These are phyloP conservation scores for Cottus gobio DNA, from an alignment of 2,113 vertebrate genomes.

Conservation along the genomic window DNA sequence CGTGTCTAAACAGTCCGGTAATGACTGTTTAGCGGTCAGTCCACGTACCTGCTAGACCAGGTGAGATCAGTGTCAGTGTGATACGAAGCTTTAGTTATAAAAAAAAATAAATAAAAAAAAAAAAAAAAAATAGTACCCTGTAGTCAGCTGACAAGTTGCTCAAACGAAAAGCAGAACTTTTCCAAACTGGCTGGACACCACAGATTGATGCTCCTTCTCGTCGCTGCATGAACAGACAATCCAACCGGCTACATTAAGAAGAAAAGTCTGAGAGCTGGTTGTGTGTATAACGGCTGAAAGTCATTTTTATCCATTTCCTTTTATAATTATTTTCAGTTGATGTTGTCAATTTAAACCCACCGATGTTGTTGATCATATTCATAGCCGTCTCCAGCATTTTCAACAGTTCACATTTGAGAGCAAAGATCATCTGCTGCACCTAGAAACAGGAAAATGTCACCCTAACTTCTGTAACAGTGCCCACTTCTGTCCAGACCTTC, in stretches of 20 bases:
- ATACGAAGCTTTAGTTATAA: conserved; percentile 4
- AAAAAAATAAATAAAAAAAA: neutral
- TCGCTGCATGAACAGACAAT: neutral
- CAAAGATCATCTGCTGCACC: neutral
- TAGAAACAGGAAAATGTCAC: neutral
- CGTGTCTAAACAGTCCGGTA: neutral
- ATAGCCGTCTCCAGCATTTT: conserved; percentile 61
- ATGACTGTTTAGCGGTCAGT: neutral
- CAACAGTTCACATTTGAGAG: conserved; percentile 62
- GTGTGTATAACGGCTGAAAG: neutral
- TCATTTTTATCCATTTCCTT: neutral
- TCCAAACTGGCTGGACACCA: too few species aligned
- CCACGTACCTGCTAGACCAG: neutral
- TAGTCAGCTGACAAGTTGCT: conserved; percentile 8
- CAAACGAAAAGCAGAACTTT: neutral
- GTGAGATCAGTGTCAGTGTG: neutral
- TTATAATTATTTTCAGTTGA: neutral
- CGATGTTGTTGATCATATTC: neutral
- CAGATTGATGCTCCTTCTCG: neutral
- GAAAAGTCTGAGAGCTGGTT: conserved; percentile 6
- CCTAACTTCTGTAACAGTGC: neutral
- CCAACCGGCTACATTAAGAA: neutral
- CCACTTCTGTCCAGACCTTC: neutral
- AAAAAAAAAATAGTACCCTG: conserved; percentile 43
- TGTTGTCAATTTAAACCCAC: too few species aligned